Evolutionary conservation across 2,797 vertebrate genomes (phyloP).

Genomic region (Peromyscus nudipes): DNA sequence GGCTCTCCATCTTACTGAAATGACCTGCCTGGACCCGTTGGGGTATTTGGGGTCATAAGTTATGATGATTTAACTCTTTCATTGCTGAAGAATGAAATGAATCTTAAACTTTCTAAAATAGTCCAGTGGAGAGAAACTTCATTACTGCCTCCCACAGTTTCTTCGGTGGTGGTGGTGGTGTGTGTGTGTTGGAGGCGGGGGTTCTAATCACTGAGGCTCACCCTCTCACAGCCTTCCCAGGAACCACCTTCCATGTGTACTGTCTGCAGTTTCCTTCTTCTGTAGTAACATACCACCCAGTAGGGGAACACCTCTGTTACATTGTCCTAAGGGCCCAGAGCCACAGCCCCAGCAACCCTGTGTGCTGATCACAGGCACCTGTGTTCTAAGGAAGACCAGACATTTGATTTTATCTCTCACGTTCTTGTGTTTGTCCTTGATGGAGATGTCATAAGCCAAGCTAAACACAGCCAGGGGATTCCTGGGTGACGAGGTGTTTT

Average conservation of each 20-base stretch:
- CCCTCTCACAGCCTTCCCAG: neutral
- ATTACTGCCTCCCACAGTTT: neutral
- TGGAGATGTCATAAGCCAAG: neutral
- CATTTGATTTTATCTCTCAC: neutral
- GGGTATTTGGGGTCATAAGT: neutral
- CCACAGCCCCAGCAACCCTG: neutral
- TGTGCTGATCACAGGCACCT: neutral
- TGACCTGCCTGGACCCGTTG: neutral
- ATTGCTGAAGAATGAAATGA: conserved; percentile 1
- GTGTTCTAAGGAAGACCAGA: conserved; percentile 36
- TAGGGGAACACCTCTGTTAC: neutral
- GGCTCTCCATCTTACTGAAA: neutral
- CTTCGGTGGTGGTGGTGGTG: neutral
- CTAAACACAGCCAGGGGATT: neutral
- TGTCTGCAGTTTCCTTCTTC: neutral
- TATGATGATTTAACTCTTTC: neutral
- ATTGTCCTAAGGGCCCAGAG: neutral
- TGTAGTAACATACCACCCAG: neutral
- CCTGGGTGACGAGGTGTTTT: neutral
- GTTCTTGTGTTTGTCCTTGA: neutral
- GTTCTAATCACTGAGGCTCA: neutral
- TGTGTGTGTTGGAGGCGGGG: no score
- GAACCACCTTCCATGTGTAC: neutral
- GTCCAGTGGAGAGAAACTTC: neutral
- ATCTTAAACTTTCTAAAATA: conserved; percentile 32